Evolutionary conservation across 2,888 invertebrate species (phyloP).

Genomic region (Cheilosia variabilis): DNA sequence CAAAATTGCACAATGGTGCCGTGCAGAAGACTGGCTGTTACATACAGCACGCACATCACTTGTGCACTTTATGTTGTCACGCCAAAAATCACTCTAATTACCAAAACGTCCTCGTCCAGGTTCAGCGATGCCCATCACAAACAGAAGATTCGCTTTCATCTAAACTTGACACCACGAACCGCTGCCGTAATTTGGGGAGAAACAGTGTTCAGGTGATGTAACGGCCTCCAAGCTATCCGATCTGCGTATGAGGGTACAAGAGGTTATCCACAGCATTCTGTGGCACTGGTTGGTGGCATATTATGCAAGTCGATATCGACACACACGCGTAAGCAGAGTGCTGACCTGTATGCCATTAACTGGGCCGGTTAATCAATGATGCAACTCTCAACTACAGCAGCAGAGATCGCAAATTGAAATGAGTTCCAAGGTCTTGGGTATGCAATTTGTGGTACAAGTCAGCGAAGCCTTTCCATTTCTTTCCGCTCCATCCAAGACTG

Average conservation of each 20-base stretch:
- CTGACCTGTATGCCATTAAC: constrained; percentile 59
- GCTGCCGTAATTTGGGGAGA: constrained; percentile 33
- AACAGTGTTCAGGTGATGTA: constrained; percentile 48
- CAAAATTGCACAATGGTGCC: constrained; percentile 19
- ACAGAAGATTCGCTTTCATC: constrained; percentile 46
- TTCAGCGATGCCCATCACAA: constrained; percentile 12
- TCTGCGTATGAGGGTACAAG: constrained; percentile 4
- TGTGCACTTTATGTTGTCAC: background rate
- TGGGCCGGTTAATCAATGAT: constrained; percentile 50
- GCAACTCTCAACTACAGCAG: constrained; percentile 31
- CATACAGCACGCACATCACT: background rate
- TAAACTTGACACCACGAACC: constrained; percentile 60
- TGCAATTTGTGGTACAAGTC: constrained; percentile 41
- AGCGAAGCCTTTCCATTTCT: constrained; percentile 44
- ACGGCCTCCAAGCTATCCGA: background rate
- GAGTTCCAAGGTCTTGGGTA: constrained; percentile 67
- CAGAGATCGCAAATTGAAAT: constrained; percentile 47
- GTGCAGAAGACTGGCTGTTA: constrained; percentile 23
- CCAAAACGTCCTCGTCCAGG: background rate
- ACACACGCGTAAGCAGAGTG: constrained; percentile 35
- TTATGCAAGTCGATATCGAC: constrained; percentile 30
- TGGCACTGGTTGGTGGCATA: constrained; percentile 9
- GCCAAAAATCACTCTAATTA: constrained; percentile 10
- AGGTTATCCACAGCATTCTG: constrained; percentile 32
- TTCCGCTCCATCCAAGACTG: background rate